Evolutionary conservation across 2,888 invertebrate species (phyloP), one percentile per base, ranked within the genome.

Genomic region (Drosophila kanekoi): DNA sequence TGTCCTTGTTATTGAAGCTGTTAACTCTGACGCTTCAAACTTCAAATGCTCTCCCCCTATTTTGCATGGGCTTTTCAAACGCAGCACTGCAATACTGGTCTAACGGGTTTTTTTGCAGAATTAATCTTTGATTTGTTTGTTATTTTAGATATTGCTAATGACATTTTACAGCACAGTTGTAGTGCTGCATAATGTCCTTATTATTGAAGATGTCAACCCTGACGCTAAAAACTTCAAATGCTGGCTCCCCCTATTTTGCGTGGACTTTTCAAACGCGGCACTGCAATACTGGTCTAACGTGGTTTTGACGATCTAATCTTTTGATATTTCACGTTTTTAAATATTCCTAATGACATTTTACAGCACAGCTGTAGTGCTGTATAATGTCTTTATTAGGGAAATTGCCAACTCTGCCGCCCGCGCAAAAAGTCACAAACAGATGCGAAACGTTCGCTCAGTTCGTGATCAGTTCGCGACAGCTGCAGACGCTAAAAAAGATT

Each of bases 401-500:
- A 38, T 23, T 51, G 37, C n/a, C 28, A 41, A 18, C 47, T 32
- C 41, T 47, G 45, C 32, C 28, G 28, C 28, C 28, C 28, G 28
- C 28, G 28, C 28, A 2, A 28, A 28, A 2, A 28, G 1, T 2
- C 2, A 1, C 8, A 28, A 28, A 8, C 28, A 28, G 28, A 8
- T 28, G 28, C 28, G 28, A 28, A 8, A 0, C 28, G 8, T 28
- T 28, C 28, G 28, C 28, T 79, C 57, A 79, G 79, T 79, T 32
- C 32, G n/a, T 20, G 37, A 40, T 13, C 23, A 68, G 41, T 65
- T 63, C 20, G 62, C 52, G 20, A 35, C 13, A 44, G n/a, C 47
- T 60, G 33, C 43, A 35, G 77, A 72, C 74, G 59, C n/a, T n/a
- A 1, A 64, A 56, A 33, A 28, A 16, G 56, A 47, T 33, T 33